Percentiles rank a stretch among this genome's conserved stretches.
Evolutionary conservation across 2,888 invertebrate genomes (phyloP).

Genomic region (Carterocephalus palaemon): DNA sequence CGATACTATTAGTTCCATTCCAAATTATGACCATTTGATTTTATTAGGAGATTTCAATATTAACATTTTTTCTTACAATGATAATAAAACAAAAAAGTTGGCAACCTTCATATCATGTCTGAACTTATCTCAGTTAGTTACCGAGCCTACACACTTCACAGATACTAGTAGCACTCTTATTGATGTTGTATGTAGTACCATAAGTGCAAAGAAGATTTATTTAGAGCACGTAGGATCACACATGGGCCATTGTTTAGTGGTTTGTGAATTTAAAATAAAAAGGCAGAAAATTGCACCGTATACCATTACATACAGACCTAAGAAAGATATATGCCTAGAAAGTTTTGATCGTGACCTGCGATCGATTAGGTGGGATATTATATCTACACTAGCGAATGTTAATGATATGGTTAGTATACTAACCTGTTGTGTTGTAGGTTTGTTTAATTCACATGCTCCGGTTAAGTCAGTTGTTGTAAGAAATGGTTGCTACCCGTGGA

Average conservation of each 20-base stretch:
- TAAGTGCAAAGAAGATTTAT: background rate
- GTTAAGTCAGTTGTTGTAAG: background rate
- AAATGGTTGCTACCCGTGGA: background rate
- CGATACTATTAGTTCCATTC: no score
- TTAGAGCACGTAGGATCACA: background rate
- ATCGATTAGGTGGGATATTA: background rate
- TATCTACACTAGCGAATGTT: background rate
- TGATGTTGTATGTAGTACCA: conserved; percentile 6
- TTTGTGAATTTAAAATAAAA: conserved; percentile 3
- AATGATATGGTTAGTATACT: background rate
- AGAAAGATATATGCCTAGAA: background rate
- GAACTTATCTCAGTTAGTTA: background rate
- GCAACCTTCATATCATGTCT: no score
- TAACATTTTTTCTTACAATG: no score
- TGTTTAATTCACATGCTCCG: background rate
- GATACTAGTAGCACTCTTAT: conserved; percentile 7
- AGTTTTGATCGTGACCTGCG: background rate
- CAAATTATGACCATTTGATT: no score
- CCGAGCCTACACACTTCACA: conserved; percentile 8
- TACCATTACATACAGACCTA: background rate
- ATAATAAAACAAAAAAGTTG: no score
- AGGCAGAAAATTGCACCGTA: background rate
- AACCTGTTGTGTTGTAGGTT: background rate
- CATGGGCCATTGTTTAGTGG: no score
- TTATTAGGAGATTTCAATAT: no score